phyloP scores from a whole-genome alignment of 2,113 vertebrate species.

The Psittacula cyanocephala region DNA sequence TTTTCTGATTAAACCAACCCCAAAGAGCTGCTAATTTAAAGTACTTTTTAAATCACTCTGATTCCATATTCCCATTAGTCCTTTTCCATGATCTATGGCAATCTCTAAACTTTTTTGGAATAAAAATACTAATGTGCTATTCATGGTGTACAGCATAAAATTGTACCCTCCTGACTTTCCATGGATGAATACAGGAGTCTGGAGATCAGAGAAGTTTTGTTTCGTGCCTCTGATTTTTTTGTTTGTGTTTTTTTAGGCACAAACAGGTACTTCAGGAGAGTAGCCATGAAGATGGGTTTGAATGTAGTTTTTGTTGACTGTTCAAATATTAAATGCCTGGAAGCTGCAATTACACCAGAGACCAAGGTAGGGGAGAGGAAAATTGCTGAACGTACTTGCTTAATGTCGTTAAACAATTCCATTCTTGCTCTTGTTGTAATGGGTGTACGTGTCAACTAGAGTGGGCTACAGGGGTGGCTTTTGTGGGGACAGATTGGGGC shows the following conservation, averaged over 20 bases:
- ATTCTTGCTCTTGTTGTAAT: background rate
- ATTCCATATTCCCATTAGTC: background rate
- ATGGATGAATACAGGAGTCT: fast-evolving
- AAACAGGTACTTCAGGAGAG: slow-evolving; percentile 84
- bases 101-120: background rate
- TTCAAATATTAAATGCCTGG: slow-evolving; percentile 76
- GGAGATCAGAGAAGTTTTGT: background rate
- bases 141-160: background rate
- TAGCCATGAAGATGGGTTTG: slow-evolving; percentile 79
- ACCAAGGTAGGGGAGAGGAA: slow-evolving; percentile 82
- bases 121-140: background rate
- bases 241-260: slow-evolving; percentile 75
- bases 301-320: slow-evolving; percentile 85
- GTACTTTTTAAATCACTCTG: background rate
- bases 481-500: background rate
- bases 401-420: background rate
- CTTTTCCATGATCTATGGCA: background rate
- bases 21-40: background rate
- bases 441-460: background rate
- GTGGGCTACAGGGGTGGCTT: background rate
- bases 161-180: background rate
- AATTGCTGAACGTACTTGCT: background rate
- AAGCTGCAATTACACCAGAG: slow-evolving; percentile 84
- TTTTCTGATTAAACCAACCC: background rate
- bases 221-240: background rate